Evolutionary conservation across 2,797 vertebrate genomes (phyloP), one percentile per base, ranked within the genome.

Genomic region (Myotis daubentonii): DNA sequence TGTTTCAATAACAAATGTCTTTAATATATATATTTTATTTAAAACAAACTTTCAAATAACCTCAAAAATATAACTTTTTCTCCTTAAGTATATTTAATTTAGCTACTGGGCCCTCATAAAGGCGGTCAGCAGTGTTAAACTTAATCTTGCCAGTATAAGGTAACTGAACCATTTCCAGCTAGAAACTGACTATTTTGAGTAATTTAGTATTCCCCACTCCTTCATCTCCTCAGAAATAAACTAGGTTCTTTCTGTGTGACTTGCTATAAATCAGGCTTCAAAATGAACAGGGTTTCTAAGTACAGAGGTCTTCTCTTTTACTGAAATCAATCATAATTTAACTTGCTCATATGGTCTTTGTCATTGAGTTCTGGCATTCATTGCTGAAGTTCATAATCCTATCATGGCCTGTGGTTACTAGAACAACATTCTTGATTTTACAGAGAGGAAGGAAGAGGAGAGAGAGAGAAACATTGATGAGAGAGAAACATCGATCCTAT

Each of bases 181-280:
- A 68, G 53, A 93, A 91, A 84, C 33, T n/a, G 28, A 55, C 23
- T 91, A 19, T 66, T 83, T 41, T 38, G 16, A 86, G 53, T 71
- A 65, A 81, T 6, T 89, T 57, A 86, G 44, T 83, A 79, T 65
- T 79, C 6, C 66, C 13, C 6, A 79, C 53, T 7, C 22, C 25
- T 78, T 84, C n/a, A 60, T 68, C n/a, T 84, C 38, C 44, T 30
- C 72, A 65, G 47, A 84, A 93, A 89, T 87, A 53, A 96, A 19
- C 33, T 71, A 71, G 5, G 60, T 80, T 89, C 60, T 91, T 96
- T 86, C 75, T 81, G 30, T n/a, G 28, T 84, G 49, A 93, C 66
- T 89, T 92, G 49, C 65, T 92, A 86, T 60, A 94, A 49, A 93
- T 88, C 33, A 85, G 22, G 20, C 62, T 92, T 88, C 55, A 55